Conservation (phyloP, 2,888 invertebrate genomes). For the Gasteruption jaculator region DNA sequence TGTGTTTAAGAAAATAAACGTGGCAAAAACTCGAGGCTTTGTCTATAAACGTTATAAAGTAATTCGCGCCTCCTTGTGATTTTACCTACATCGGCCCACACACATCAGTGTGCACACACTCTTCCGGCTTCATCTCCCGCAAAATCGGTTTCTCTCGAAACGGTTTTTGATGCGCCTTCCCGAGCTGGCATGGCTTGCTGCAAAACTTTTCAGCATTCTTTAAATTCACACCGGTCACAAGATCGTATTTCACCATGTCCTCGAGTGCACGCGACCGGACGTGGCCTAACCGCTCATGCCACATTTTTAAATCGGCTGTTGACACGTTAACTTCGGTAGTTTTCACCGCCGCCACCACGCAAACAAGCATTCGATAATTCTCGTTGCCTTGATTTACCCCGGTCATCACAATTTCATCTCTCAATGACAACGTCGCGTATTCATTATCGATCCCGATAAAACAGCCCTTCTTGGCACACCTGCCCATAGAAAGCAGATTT, state of each 20-base stretch:
- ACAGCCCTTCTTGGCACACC: conserved; percentile 1
- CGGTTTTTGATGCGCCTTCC: conserved; percentile 23
- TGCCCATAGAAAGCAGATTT: conserved; percentile 15
- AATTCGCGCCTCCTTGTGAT: conserved; percentile 19
- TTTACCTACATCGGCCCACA: conserved; percentile 19
- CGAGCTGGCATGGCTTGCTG: conserved; percentile 22
- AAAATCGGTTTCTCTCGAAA: conserved; percentile 13
- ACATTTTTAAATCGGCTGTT: conserved; percentile 15
- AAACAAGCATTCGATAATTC: conserved; percentile 20
- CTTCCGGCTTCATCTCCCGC: conserved; percentile 15
- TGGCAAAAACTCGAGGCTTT: conserved; percentile 19
- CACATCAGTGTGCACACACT: conserved; percentile 18
- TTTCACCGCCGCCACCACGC: conserved; percentile 15
- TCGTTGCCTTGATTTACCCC: conserved; percentile 15
- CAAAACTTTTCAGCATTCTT: conserved; percentile 19
- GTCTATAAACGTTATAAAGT: conserved; percentile 20
- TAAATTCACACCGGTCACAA: conserved; percentile 17
- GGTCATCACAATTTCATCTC: conserved; percentile 15
- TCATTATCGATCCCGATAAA: conserved; percentile 7
- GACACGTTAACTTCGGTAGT: conserved; percentile 15
- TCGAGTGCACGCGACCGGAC: conserved; percentile 20
- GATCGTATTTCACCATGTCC: conserved; percentile 22
- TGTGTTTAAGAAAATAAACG: conserved; percentile 21
- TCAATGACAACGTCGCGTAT: conserved; percentile 10
- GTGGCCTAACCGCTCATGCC: conserved; percentile 24